Percentiles rank a stretch among this genome's conserved stretches.
phyloP scores from a whole-genome alignment of 2,888 invertebrate species.

The Drosophila hamatofila region DNA sequence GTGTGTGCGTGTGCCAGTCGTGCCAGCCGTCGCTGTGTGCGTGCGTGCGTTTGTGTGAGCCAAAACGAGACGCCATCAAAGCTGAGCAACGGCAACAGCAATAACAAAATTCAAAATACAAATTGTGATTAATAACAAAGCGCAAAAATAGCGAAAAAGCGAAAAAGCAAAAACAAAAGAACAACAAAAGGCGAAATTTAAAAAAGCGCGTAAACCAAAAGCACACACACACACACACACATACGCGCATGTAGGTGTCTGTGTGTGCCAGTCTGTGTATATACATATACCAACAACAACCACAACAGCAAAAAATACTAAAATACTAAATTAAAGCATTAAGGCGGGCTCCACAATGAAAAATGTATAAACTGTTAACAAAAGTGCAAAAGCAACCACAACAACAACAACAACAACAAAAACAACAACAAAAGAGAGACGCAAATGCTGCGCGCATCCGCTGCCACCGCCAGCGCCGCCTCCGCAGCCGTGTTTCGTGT shows the following conservation, averaged over 20 bases:
- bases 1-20: constrained; percentile 31
- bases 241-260: neutral
- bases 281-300: neutral
- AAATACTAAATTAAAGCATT: constrained; percentile 27
- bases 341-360: constrained; percentile 61
- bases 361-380: constrained; percentile 63
- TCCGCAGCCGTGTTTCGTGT: constrained; percentile 53
- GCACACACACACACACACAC: neutral
- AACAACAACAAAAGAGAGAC: constrained; percentile 43
- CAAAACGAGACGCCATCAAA: constrained; percentile 76
- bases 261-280: neutral
- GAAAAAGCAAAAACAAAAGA: constrained; percentile 29
- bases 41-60: constrained; percentile 52
- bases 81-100: constrained; percentile 55
- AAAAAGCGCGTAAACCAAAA: constrained; percentile 55
- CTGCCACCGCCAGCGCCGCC: constrained; percentile 28
- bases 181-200: constrained; percentile 41
- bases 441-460: constrained; percentile 55
- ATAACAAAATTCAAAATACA: constrained; percentile 79
- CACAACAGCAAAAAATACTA: constrained; percentile 24
- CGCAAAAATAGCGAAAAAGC: constrained; percentile 40
- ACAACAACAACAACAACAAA: constrained; percentile 22
- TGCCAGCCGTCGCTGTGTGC: constrained; percentile 15
- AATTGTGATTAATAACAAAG: constrained; percentile 78
- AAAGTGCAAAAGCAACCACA: constrained; percentile 50